phyloP scores from a whole-genome alignment of 2,888 invertebrate species.

The Kryphioiulus occultus region DNA sequence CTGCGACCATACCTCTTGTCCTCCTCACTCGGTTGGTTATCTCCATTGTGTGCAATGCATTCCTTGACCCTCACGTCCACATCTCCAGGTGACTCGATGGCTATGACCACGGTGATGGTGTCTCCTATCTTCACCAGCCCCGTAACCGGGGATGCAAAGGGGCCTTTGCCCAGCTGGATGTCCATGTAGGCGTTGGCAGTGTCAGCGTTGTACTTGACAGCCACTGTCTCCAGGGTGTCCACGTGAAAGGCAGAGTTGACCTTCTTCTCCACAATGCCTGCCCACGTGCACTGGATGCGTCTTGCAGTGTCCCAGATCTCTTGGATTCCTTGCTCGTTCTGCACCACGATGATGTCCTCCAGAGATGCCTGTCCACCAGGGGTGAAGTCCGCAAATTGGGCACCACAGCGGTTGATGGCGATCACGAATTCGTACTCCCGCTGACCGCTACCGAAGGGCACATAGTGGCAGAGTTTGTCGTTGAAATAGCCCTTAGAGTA shows the following conservation, averaged over 20 bases:
- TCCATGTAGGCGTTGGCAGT: slow-evolving; percentile 80
- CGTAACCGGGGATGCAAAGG: slow-evolving; percentile 77
- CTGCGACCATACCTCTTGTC: slow-evolving; percentile 59
- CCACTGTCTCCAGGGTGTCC: slow-evolving; percentile 80
- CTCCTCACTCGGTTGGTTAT: slow-evolving; percentile 56
- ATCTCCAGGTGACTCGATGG: slow-evolving; percentile 79
- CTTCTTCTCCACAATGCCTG: slow-evolving; percentile 79
- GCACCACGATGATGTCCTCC: slow-evolving; percentile 78
- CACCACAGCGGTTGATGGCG: slow-evolving; percentile 77
- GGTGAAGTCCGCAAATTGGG: slow-evolving; percentile 68
- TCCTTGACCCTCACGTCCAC: slow-evolving; percentile 80
- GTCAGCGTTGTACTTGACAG: slow-evolving; percentile 84
- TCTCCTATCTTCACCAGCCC: slow-evolving; percentile 83
- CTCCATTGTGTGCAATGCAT: slow-evolving; percentile 77
- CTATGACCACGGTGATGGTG: slow-evolving; percentile 79
- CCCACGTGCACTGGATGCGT: slow-evolving; percentile 80
- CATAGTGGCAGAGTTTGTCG: slow-evolving; percentile 76
- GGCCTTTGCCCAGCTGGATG: slow-evolving; percentile 75
- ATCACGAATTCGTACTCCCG: slow-evolving; percentile 77
- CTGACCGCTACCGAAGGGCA: slow-evolving; percentile 74
- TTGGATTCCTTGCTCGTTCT: slow-evolving; percentile 79
- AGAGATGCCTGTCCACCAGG: slow-evolving; percentile 78
- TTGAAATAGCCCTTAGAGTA: slow-evolving; percentile 74
- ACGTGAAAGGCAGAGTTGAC: slow-evolving; percentile 77
- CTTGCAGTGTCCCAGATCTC: slow-evolving; percentile 82